Evolutionary conservation across 1,140 invertebrate genomes (phyloP).

Genomic region (Aphidius ervi): DNA sequence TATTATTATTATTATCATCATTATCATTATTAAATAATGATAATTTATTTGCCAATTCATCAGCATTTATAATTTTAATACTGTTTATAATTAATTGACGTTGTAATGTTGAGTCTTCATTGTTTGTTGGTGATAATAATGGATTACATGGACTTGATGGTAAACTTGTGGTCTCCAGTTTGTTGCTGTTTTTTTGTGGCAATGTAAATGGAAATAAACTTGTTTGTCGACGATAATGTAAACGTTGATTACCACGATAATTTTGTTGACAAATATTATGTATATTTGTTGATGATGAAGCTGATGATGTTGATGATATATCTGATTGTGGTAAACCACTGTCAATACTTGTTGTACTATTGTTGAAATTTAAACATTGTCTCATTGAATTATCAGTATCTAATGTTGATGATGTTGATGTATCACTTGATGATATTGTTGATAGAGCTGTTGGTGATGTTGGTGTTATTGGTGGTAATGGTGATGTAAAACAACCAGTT

Average conservation of each 20-base stretch:
- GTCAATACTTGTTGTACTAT: constrained; percentile 27
- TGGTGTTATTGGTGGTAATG: constrained; percentile 27
- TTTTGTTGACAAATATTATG: constrained; percentile 29
- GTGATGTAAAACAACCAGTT: constrained; percentile 20
- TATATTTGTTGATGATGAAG: constrained; percentile 4
- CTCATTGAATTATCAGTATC: constrained; percentile 9
- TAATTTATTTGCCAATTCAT: constrained; percentile 33
- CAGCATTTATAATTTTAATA: constrained; percentile 38
- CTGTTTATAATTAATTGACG: constrained; percentile 49
- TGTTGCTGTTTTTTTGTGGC: constrained; percentile 54
- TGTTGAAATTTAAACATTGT: constrained; percentile 1
- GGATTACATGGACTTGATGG: constrained; percentile 60
- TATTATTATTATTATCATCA: constrained; percentile 24
- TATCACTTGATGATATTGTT: neutral
- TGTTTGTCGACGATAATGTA: constrained; percentile 25
- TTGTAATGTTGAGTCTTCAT: neutral
- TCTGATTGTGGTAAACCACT: constrained; percentile 10
- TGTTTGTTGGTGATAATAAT: constrained; percentile 50
- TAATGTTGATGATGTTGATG: constrained; percentile 27
- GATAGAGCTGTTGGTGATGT: constrained; percentile 29
- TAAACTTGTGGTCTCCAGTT: constrained; percentile 57
- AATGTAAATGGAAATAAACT: constrained; percentile 13
- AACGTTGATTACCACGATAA: constrained; percentile 15
- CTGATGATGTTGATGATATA: constrained; percentile 16
- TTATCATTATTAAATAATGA: constrained; percentile 26